Evolutionary conservation across 2,888 invertebrate genomes (phyloP), one percentile per base, ranked within the genome.

Genomic region (Mythimna lalbum): DNA sequence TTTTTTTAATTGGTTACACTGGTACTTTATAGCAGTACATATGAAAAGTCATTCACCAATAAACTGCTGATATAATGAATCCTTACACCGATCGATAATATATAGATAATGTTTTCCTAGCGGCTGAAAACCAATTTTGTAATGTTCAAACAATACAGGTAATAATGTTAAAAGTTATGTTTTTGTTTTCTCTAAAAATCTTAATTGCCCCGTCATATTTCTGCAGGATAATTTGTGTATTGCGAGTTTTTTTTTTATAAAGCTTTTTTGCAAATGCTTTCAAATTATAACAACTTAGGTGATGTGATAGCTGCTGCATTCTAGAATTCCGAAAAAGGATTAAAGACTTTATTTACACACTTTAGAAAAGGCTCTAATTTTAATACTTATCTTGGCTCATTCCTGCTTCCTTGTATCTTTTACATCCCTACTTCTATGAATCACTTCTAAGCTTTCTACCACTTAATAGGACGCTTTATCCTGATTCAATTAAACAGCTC

Each of bases 401-500:
- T 64, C 12, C 17, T 39, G 31, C n/a, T 31, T n/a, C 0, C 66
- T 31, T 76, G 5, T n/a, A 19, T 43, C 3, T 17, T 14, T 19
- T 3, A 23, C 17, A 39, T 5, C 12, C 50, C 4, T 33, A 9
- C 56, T n/a, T 36, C 17, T n/a, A 14, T 21, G 12, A 0, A 31
- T 50, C 4, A 23, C 9, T 53, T 17, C 27, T 17, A 21, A 43
- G 5, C 10, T 9, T 53, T 31, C 21, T n/a, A 27, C 14, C 5
- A 27, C 19, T 19, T 17, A 49, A 59, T 69, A 21, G 19, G 7
- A 33, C 4, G 14, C 31, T 50, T 59, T 43, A 52, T 56, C 69
- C 36, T 23, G 9, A 60, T 75, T 43, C 31, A 80, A 72, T 67
- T 63, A 67, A 73, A 47, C 56, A 69, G 10, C 52, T 60, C 39